Evolutionary conservation across 2,113 vertebrate species (phyloP), one percentile per base, ranked within the genome.

Genomic region (Mirounga angustirostris): DNA sequence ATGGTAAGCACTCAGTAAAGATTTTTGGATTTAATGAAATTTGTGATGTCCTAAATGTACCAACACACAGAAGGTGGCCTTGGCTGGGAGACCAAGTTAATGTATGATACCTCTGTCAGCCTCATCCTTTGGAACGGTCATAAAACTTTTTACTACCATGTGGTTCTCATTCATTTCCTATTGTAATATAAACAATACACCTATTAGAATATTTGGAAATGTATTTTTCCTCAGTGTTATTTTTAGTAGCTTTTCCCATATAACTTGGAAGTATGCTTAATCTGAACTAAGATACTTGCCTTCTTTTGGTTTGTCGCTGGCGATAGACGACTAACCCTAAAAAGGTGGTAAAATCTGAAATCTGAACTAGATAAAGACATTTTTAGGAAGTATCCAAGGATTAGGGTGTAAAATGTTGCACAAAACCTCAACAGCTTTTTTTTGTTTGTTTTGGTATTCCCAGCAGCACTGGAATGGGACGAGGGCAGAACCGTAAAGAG

Each of bases 321-420:
- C 59, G 74, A 8, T 33, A 61, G 56, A 95, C n/a, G 18, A 14
- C 8, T 63, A 76, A 80, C 65, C 69, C n/a, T 26, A 24, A 76
- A 76, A 73, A 46, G 50, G 36, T 52, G 71, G 28, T 81, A 81
- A 40, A 84, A n/a, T 59, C 65, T 61, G 15, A 5, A 4, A 18
- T 71, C 58, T 71, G 74, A 89, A 79, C n/a, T 93, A 56, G 56
- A 46, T 30, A 22, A 30, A 65, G 79, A 9, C 67, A 59, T 95
- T 97, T 33, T 87, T 87, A 59, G 81, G 36, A 85, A 91, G 81
- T 58, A 78, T 88, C 30, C 52, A 91, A 90, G 80, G 74, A 86
- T 71, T 46, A 65, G 21, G 40, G 59, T 90, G 30, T 73, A 54
- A 86, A 76, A 74, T 83, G 18, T 92, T 92, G 21, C 30, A 40